Conservation (phyloP, 1,140 invertebrate species). For the Acyrthosiphon pisum region DNA sequence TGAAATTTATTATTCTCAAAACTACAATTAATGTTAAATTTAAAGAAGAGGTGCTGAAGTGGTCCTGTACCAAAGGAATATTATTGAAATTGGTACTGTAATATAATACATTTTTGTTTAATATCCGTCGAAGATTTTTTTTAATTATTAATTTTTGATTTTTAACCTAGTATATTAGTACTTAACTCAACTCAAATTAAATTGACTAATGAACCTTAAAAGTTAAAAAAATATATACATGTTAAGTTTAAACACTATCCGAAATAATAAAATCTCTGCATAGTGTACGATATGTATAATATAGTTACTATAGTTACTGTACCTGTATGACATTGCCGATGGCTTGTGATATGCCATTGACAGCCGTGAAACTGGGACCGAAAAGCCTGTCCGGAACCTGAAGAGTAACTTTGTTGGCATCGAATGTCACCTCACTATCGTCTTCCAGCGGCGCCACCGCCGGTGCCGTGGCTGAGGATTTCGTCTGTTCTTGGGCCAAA, state of each 20-base stretch:
- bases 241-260: background rate
- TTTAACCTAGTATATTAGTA: background rate
- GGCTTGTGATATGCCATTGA: constrained; percentile 60
- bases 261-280: background rate
- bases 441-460: background rate
- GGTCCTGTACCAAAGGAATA: background rate
- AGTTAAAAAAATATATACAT: background rate
- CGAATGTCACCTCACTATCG: constrained; percentile 58
- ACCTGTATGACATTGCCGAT: constrained; percentile 61
- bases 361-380: constrained; percentile 60
- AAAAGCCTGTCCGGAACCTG: constrained; percentile 60
- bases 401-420: constrained; percentile 60
- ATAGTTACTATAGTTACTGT: background rate
- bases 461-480: background rate
- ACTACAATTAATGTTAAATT: background rate
- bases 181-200: background rate
- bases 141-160: background rate
- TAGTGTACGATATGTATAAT: background rate
- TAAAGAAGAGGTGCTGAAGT: background rate
- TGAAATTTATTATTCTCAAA: too few relatives aligned
- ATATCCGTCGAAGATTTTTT: background rate
- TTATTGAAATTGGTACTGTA: background rate
- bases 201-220: background rate
- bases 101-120: background rate
- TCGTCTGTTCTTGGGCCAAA: constrained; percentile 24